Evolutionary conservation across 2,888 invertebrate species (phyloP).

Genomic region (Deroplatys truncata): DNA sequence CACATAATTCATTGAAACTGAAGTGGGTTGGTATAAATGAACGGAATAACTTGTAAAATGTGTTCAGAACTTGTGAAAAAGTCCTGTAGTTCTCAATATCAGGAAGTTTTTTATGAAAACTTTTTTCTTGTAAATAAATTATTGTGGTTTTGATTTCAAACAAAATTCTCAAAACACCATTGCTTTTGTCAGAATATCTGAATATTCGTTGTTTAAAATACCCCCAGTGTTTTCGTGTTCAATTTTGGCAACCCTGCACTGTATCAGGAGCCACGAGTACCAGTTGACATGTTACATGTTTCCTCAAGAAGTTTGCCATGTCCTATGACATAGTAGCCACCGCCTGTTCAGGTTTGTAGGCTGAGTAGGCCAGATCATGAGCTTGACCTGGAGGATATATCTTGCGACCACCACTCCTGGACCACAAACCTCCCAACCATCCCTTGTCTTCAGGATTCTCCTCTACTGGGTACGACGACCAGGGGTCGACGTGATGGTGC

Average conservation of each 20-base stretch:
- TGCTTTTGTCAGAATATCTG: too few species aligned
- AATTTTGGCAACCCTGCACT: neutral
- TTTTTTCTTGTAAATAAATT: too few species aligned
- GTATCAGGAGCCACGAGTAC: neutral
- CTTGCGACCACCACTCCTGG: neutral
- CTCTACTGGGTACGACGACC: neutral
- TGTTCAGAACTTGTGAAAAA: too few species aligned
- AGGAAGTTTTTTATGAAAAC: too few species aligned
- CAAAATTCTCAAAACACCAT: too few species aligned
- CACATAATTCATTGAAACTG: too few species aligned
- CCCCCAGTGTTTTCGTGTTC: too few species aligned
- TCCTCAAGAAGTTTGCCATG: neutral
- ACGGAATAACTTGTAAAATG: too few species aligned
- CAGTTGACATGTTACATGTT: neutral
- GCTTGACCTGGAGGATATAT: neutral
- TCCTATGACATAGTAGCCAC: neutral
- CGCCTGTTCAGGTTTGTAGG: neutral
- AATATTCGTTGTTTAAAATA: too few species aligned
- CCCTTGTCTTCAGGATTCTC: neutral
- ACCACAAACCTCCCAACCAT: neutral
- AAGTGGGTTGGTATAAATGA: too few species aligned
- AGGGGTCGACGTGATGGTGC: neutral
- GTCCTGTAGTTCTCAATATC: too few species aligned
- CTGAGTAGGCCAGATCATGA: neutral
- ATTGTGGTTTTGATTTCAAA: too few species aligned